phyloP scores from a whole-genome alignment of 2,888 invertebrate genomes.

The Julus scandinavius region DNA sequence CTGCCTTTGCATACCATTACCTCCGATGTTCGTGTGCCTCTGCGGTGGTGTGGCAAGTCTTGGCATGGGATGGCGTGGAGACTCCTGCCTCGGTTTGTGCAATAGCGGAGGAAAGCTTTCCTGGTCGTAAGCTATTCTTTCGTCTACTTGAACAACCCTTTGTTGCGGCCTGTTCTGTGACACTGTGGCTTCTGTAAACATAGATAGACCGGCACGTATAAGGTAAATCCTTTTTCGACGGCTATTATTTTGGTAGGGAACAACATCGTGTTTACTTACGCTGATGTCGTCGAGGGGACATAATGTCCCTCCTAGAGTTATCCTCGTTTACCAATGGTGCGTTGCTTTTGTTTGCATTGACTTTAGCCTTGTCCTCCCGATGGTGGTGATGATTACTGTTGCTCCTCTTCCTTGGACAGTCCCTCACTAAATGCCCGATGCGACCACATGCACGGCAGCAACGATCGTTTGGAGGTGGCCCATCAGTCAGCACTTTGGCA shows the following conservation, averaged over 20 bases:
- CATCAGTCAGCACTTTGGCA: conserved; percentile 64
- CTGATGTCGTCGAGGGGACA: background rate
- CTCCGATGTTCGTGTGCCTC: background rate
- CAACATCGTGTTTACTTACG: background rate
- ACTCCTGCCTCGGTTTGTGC: background rate
- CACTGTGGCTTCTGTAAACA: too few species aligned
- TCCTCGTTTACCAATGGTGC: background rate
- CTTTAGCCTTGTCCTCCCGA: background rate
- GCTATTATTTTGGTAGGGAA: too few species aligned
- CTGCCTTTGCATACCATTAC: background rate
- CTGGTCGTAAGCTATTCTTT: background rate
- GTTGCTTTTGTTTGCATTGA: background rate
- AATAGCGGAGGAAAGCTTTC: too few species aligned
- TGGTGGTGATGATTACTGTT: background rate
- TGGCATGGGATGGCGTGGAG: background rate
- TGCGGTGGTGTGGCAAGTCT: background rate
- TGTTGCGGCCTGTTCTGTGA: background rate
- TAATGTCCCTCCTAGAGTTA: background rate
- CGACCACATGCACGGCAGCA: conserved; percentile 70
- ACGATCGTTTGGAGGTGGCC: conserved; percentile 69
- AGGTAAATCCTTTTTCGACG: too few species aligned
- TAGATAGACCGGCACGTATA: too few species aligned
- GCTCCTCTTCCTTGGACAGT: conserved; percentile 65
- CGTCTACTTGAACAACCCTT: background rate
- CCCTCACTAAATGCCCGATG: conserved; percentile 70